Conservation (phyloP, 2,113 vertebrate species). For the Aix galericulata region DNA sequence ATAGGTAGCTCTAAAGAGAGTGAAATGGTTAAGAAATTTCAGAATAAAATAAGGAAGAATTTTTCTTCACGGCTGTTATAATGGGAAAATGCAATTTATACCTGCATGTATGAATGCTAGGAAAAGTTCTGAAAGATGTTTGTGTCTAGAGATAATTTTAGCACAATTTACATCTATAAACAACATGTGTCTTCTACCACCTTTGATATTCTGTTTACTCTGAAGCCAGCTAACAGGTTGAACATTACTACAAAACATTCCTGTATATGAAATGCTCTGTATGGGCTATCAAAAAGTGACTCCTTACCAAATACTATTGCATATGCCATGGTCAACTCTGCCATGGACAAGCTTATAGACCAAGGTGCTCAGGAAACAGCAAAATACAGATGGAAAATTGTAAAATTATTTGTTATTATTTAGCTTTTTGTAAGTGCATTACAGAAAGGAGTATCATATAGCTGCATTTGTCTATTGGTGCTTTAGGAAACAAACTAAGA, state of each 20-base stretch:
- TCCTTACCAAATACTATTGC: neutral
- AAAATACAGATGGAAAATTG: neutral
- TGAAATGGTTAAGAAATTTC: neutral
- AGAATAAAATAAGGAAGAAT: neutral
- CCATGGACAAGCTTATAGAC: neutral
- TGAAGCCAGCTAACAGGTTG: neutral
- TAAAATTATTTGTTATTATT: neutral
- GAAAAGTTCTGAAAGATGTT: neutral
- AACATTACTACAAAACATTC: neutral
- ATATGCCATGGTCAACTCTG: neutral
- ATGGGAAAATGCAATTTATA: neutral
- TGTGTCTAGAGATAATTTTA: neutral
- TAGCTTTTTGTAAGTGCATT: neutral
- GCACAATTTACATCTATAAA: neutral
- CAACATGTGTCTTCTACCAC: neutral
- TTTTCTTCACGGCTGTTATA: neutral
- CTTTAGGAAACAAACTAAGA: neutral
- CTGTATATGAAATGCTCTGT: neutral
- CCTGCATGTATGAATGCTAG: neutral
- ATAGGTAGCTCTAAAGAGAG: neutral
- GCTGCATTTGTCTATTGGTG: neutral
- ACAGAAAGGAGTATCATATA: neutral
- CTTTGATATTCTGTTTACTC: neutral
- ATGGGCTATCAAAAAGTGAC: fast-evolving
- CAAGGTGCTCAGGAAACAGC: neutral